Evolutionary conservation across 2,113 vertebrate genomes (phyloP).

Genomic region (Oncorhynchus kisutch): DNA sequence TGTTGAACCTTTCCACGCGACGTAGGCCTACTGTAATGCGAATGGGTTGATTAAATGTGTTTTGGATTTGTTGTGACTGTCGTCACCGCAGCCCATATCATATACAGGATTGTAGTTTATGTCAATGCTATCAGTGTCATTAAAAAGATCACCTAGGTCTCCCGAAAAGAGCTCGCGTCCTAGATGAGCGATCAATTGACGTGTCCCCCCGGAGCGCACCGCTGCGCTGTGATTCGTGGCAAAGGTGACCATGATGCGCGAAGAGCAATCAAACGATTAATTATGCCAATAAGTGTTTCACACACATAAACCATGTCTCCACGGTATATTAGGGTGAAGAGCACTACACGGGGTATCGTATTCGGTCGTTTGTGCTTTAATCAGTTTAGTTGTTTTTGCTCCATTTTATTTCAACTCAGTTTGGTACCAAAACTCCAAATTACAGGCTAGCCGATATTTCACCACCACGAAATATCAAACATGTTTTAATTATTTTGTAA

Average conservation of each 20-base stretch:
- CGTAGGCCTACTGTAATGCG: neutral
- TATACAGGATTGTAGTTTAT: too few relatives aligned
- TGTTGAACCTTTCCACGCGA: constrained; percentile 9
- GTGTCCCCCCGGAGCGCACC: neutral
- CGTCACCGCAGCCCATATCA: neutral
- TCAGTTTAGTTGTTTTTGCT: too few relatives aligned
- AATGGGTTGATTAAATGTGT: neutral
- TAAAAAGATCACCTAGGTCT: neutral
- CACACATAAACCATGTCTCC: neutral
- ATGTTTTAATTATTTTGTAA: too few relatives aligned
- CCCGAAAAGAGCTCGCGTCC: neutral
- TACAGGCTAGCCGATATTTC: too few relatives aligned
- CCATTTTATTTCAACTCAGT: too few relatives aligned
- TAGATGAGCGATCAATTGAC: neutral
- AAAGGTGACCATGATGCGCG: neutral
- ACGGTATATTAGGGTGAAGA: neutral
- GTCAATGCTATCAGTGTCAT: neutral
- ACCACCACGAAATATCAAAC: too few relatives aligned
- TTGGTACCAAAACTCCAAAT: too few relatives aligned
- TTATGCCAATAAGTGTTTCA: neutral
- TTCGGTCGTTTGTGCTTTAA: too few relatives aligned
- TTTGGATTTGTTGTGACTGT: neutral
- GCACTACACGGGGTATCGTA: neutral
- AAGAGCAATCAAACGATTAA: constrained; percentile 3
- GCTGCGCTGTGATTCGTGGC: neutral